phyloP scores from a whole-genome alignment of 2,113 vertebrate genomes.

The Copsychus sechellarum region DNA sequence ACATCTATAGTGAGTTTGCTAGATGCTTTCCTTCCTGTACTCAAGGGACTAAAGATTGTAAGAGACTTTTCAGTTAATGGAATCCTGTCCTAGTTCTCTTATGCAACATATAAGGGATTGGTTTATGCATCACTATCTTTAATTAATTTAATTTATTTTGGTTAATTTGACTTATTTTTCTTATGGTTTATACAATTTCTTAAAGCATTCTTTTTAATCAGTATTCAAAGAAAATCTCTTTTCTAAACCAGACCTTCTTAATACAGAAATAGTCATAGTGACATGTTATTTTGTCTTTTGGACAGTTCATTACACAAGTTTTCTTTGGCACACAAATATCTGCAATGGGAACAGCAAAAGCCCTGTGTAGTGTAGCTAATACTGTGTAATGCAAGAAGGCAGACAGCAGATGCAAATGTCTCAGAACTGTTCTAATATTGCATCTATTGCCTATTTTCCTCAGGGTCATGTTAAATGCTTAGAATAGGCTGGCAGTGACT shows the following conservation, averaged over 20 bases:
- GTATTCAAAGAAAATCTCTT: not conserved
- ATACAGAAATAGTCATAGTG: not conserved
- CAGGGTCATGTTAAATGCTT: not conserved
- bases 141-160: not conserved
- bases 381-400: not conserved
- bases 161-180: not conserved
- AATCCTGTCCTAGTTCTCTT: not conserved
- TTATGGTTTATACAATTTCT: not conserved
- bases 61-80: not conserved
- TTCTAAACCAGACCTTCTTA: not conserved
- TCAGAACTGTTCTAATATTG: not conserved
- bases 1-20: not conserved
- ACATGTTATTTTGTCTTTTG: not conserved
- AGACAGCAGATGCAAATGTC: not conserved
- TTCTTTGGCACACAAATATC: not conserved
- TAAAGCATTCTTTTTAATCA: fast-evolving
- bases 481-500: not conserved
- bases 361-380: not conserved
- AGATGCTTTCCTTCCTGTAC: not conserved
- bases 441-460: not conserved
- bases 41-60: not conserved
- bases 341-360: not conserved
- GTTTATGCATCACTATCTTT: not conserved
- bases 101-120: not conserved
- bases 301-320: not conserved